Percentiles rank a stretch among this genome's conserved stretches.
Evolutionary conservation across 2,888 invertebrate species (phyloP).

Genomic region (Rhagophthalmus giganteus): DNA sequence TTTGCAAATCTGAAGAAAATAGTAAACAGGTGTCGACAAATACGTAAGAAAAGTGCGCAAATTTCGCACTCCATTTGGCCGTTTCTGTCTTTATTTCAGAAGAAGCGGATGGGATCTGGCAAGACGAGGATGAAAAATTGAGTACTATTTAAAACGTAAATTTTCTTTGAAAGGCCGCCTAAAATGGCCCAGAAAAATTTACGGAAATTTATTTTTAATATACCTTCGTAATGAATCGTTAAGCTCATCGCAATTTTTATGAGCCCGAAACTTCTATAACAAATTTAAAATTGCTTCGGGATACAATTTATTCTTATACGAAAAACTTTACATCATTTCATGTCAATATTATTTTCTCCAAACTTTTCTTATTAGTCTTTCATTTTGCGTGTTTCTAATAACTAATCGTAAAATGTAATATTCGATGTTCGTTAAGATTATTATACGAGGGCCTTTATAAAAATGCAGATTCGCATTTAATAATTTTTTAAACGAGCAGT

Average conservation of each 20-base stretch:
- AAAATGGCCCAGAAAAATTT: slow-evolving; percentile 22
- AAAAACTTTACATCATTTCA: slow-evolving; percentile 33
- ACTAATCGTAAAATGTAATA: neutral
- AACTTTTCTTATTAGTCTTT: slow-evolving; percentile 32
- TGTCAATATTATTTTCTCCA: slow-evolving; percentile 30
- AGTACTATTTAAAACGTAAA: too few relatives aligned
- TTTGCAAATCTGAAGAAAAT: slow-evolving; percentile 31
- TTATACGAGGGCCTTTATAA: too few relatives aligned
- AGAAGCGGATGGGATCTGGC: neutral
- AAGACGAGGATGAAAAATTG: neutral
- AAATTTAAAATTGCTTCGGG: slow-evolving; percentile 33
- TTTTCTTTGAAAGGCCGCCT: slow-evolving; percentile 5
- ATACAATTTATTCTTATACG: slow-evolving; percentile 34
- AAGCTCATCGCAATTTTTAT: slow-evolving; percentile 32
- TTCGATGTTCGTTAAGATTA: neutral
- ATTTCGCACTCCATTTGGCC: slow-evolving; percentile 22
- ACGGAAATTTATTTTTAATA: slow-evolving; percentile 29
- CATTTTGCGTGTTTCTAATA: slow-evolving; percentile 16
- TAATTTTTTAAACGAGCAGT: too few relatives aligned
- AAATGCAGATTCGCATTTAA: too few relatives aligned
- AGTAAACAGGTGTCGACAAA: slow-evolving; percentile 31
- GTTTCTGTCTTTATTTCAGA: slow-evolving; percentile 14
- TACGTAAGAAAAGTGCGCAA: slow-evolving; percentile 10
- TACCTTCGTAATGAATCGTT: slow-evolving; percentile 31
- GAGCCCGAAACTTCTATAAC: slow-evolving; percentile 33